Percentiles rank a stretch among this genome's conserved stretches.
Conservation (phyloP, 2,113 vertebrate genomes). For the Oenanthe melanoleuca region DNA sequence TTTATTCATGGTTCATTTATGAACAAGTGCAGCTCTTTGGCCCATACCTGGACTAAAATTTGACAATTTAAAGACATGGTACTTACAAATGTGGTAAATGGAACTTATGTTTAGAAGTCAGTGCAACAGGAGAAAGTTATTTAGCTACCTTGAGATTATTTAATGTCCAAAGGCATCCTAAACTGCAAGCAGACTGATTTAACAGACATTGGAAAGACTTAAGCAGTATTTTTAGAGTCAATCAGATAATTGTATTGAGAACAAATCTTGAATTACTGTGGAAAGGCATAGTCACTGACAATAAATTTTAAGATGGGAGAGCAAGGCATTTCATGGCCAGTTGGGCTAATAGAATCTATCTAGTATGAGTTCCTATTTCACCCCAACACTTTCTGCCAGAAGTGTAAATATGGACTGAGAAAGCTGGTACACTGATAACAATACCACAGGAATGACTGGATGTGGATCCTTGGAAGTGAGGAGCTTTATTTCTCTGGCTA, state of each 20-base stretch:
- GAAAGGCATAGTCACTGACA: not conserved
- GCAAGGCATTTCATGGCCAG: not conserved
- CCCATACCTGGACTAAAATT: not conserved
- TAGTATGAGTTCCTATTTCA: not conserved
- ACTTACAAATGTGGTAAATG: not conserved
- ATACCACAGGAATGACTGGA: not conserved
- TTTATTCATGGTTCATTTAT: not conserved
- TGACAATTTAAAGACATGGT: not conserved
- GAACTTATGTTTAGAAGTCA: not conserved
- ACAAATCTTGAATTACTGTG: not conserved
- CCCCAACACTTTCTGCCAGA: not conserved
- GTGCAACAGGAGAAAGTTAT: not conserved
- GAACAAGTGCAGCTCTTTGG: not conserved
- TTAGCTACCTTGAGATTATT: not conserved
- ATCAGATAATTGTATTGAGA: not conserved
- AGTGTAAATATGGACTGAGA: not conserved
- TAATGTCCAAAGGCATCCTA: not conserved
- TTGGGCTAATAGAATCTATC: not conserved
- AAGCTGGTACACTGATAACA: accelerated
- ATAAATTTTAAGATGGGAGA: not conserved
- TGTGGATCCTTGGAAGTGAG: not conserved
- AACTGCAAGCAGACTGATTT: not conserved
- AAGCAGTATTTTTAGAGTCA: not conserved
- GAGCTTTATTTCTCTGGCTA: not conserved
- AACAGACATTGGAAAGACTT: not conserved